Conservation (phyloP, 1,140 invertebrate genomes). For the Nasonia vitripennis region DNA sequence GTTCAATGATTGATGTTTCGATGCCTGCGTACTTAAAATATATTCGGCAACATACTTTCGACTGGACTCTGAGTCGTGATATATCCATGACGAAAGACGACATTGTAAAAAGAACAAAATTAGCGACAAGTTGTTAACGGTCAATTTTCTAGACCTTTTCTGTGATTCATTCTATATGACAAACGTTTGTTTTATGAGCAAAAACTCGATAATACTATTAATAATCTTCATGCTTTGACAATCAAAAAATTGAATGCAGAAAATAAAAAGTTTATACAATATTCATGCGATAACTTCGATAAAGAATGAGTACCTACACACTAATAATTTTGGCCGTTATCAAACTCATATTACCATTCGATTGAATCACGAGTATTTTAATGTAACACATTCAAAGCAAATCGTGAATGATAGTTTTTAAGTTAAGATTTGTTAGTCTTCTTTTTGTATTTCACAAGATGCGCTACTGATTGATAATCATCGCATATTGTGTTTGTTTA, state of each 20-base stretch:
- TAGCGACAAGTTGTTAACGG: neutral
- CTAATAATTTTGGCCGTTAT: neutral
- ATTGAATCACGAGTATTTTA: neutral
- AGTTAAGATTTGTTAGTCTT: constrained; percentile 36
- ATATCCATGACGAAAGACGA: constrained; percentile 30
- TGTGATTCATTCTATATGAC: constrained; percentile 9
- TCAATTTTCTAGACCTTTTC: neutral
- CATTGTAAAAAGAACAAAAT: neutral
- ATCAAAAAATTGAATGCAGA: neutral
- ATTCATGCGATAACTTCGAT: neutral
- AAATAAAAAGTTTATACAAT: neutral
- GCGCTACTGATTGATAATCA: constrained; percentile 23
- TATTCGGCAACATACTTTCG: constrained; percentile 14
- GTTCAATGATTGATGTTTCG: constrained; percentile 15
- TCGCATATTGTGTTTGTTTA: neutral
- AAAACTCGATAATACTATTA: neutral
- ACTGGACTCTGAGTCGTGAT: constrained; percentile 20
- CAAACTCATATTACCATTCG: neutral
- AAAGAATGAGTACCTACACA: neutral
- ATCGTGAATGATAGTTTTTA: constrained; percentile 30
- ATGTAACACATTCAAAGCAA: neutral
- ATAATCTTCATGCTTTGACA: neutral
- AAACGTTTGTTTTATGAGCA: neutral
- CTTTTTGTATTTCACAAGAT: constrained; percentile 19
- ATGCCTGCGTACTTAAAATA: constrained; percentile 28